Evolutionary conservation across 2,797 vertebrate species (phyloP).

Genomic region (Buceros bicornis): DNA sequence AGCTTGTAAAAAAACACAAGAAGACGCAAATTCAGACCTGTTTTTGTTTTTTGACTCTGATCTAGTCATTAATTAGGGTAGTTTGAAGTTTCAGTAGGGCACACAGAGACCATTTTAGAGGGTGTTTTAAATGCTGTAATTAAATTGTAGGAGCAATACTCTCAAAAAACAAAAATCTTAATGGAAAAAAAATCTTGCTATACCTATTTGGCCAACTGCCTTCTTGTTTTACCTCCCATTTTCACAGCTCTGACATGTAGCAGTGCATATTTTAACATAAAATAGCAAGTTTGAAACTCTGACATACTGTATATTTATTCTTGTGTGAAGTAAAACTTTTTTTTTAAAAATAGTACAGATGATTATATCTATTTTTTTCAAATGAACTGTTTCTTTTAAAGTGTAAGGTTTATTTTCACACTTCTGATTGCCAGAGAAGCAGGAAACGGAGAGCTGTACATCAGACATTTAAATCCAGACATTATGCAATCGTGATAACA

Average conservation of each 20-base stretch:
- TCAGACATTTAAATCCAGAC: slow-evolving; percentile 76
- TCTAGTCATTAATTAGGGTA: slow-evolving; percentile 72
- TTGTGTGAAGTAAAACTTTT: slow-evolving; percentile 60
- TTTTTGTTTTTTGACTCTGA: slow-evolving; percentile 59
- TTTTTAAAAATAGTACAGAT: slow-evolving; percentile 53
- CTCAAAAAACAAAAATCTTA: slow-evolving; percentile 70
- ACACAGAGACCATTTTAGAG: slow-evolving; percentile 58
- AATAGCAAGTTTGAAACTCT: slow-evolving; percentile 72
- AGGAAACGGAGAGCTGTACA: slow-evolving; percentile 65
- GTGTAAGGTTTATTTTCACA: slow-evolving; percentile 85
- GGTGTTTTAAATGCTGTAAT: slow-evolving; percentile 77
- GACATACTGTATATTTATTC: slow-evolving; percentile 78
- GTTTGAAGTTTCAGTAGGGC: slow-evolving; percentile 54
- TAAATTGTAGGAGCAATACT: slow-evolving; percentile 69
- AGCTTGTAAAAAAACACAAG: slow-evolving; percentile 30
- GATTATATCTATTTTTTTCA: slow-evolving; percentile 66
- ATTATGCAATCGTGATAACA: slow-evolving; percentile 79
- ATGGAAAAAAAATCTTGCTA: slow-evolving; percentile 36
- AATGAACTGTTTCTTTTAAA: slow-evolving; percentile 73
- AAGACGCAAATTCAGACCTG: slow-evolving; percentile 16
- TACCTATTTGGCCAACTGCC: slow-evolving; percentile 76
- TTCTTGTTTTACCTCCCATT: slow-evolving; percentile 75
- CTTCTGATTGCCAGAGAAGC: slow-evolving; percentile 81
- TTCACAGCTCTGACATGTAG: slow-evolving; percentile 79
- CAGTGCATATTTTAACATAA: slow-evolving; percentile 81